A percentile compares a stretch with the other conserved stretches of the same genome.
phyloP scores from a whole-genome alignment of 2,113 vertebrate species.

The rabbit (Oryctolagus cuniculus) region DNA sequence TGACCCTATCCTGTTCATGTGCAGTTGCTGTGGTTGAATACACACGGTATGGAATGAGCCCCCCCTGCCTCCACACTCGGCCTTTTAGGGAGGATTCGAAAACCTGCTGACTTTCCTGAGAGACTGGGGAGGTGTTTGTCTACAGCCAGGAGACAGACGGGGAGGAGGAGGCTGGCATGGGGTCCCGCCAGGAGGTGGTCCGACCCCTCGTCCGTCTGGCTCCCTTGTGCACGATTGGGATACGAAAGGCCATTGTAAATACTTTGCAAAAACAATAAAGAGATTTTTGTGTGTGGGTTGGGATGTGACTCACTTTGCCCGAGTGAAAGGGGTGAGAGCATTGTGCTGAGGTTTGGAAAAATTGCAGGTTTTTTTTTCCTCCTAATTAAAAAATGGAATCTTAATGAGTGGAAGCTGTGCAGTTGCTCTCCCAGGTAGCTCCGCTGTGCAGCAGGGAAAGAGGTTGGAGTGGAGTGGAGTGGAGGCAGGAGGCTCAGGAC shows the following conservation, averaged over 20 bases:
- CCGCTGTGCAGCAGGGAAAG: neutral
- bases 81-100: neutral
- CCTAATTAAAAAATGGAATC: neutral
- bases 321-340: neutral
- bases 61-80: neutral
- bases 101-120: slow-evolving; percentile 32
- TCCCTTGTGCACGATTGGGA: neutral
- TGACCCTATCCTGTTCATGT: neutral
- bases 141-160: neutral
- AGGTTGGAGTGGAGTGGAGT: no score
- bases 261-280: slow-evolving; percentile 27
- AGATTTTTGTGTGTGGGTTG: neutral
- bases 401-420: neutral
- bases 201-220: neutral
- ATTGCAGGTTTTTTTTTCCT: neutral
- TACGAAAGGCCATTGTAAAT: slow-evolving; percentile 29
- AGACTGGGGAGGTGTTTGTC: neutral
- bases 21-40: neutral
- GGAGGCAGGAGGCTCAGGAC: neutral
- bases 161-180: neutral
- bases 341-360: slow-evolving; percentile 19
- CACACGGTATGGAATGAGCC: neutral
- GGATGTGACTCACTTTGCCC: neutral
- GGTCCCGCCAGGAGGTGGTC: neutral
- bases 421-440: neutral